Conservation (phyloP, 2,113 vertebrate genomes). For the Carassius gibelio region DNA sequence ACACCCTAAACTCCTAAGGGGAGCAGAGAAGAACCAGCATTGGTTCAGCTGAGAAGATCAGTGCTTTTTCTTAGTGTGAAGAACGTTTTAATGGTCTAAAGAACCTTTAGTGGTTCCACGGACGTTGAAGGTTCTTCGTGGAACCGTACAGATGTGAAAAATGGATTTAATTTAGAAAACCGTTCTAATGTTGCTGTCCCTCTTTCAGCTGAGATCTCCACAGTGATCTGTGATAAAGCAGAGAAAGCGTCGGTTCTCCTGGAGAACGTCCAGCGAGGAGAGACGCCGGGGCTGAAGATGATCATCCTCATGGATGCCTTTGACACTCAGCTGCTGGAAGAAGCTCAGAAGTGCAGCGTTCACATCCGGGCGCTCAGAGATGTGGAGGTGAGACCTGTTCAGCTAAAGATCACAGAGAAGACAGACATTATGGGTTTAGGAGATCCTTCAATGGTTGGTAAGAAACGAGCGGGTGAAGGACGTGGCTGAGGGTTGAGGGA, state of each 20-base stretch:
- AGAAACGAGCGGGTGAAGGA: too few relatives aligned
- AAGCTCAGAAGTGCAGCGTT: conserved; percentile 80
- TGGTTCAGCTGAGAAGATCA: too few relatives aligned
- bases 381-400: conserved; percentile 79
- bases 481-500: too few relatives aligned
- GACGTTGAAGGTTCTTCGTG: neutral
- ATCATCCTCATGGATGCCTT: conserved; percentile 93
- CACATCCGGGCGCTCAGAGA: conserved; percentile 84
- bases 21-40: too few relatives aligned
- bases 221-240: conserved; percentile 90
- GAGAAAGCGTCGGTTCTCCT: conserved; percentile 89
- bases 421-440: too few relatives aligned
- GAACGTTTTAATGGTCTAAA: too few relatives aligned
- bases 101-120: too few relatives aligned
- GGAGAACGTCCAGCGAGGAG: conserved; percentile 84
- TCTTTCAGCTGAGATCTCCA: conserved; percentile 88
- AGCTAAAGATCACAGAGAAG: too few relatives aligned
- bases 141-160: neutral
- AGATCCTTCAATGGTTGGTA: too few relatives aligned
- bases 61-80: too few relatives aligned
- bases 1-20: too few relatives aligned
- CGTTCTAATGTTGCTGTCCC: too few relatives aligned
- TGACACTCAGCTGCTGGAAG: conserved; percentile 77
- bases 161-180: neutral
- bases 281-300: conserved; percentile 81